Conservation (phyloP, 2,113 vertebrate genomes). For the Bucco capensis region DNA sequence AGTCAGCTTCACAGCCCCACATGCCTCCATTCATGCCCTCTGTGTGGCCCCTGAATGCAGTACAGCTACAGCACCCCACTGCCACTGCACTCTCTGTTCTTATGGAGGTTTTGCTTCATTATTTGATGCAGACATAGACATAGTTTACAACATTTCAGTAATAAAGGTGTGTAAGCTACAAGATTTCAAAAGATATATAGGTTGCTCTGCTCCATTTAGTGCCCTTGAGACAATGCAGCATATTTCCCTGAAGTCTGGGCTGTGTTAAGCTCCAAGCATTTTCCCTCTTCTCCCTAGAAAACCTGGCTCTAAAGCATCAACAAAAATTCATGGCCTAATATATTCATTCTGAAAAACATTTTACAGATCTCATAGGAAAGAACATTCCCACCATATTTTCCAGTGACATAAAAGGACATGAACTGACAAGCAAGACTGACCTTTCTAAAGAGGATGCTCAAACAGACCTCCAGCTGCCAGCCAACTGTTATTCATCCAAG, state of each 20-base stretch:
- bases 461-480: not conserved
- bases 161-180: not conserved
- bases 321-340: not conserved
- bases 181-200: not conserved
- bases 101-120: not conserved
- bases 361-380: not conserved
- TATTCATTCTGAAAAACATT: not conserved
- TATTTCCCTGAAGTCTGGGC: not conserved
- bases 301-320: not conserved
- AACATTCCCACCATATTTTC: not conserved
- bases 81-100: not conserved
- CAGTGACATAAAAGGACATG: not conserved
- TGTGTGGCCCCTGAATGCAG: not conserved
- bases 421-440: not conserved
- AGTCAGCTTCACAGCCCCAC: not conserved
- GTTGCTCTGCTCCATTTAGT: not conserved
- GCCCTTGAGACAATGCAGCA: not conserved
- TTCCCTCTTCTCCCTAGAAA: not conserved
- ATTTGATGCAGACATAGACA: fast-evolving
- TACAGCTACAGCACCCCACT: not conserved
- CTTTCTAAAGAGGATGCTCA: not conserved
- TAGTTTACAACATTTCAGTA: not conserved
- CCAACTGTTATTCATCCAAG: not conserved
- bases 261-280: not conserved
- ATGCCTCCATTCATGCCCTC: fast-evolving